Percentiles rank a stretch among this genome's conserved stretches.
Conservation (phyloP, 2,888 invertebrate species). For the Harpalus rufipes region DNA sequence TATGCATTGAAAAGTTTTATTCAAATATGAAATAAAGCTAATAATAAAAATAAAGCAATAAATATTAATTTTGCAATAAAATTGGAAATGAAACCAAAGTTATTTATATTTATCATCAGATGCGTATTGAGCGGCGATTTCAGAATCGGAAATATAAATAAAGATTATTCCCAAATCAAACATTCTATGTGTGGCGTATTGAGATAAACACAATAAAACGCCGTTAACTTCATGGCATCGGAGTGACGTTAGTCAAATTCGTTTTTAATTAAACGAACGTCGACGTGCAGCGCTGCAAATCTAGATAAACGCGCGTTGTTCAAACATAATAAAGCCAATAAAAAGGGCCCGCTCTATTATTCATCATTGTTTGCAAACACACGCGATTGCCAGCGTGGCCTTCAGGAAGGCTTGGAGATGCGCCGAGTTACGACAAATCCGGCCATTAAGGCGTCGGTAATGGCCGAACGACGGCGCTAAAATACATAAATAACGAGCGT, state of each 20-base stretch:
- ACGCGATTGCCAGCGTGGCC: conserved; percentile 42
- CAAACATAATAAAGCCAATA: conserved; percentile 73
- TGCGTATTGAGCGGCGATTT: conserved; percentile 28
- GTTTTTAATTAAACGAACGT: conserved; percentile 71
- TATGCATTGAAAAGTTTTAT: conserved; percentile 47
- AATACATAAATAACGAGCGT: conserved; percentile 77
- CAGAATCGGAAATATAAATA: conserved; percentile 64
- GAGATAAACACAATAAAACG: conserved; percentile 65
- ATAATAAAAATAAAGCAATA: conserved; percentile 46
- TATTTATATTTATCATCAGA: conserved; percentile 41
- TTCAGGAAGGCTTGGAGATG: conserved; percentile 69
- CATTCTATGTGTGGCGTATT: conserved; percentile 55
- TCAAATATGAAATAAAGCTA: conserved; percentile 38
- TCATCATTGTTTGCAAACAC: conserved; percentile 76
- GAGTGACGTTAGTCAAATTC: conserved; percentile 61
- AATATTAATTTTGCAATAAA: conserved; percentile 50
- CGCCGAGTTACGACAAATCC: conserved; percentile 73
- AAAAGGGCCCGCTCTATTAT: conserved; percentile 71
- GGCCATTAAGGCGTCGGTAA: conserved; percentile 78
- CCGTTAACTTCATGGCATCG: conserved; percentile 41
- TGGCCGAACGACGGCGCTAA: conserved; percentile 77
- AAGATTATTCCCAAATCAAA: conserved; percentile 62
- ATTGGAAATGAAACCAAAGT: conserved; percentile 45
- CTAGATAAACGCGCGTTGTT: conserved; percentile 72
- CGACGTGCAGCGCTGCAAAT: conserved; percentile 70